Conservation (phyloP, 2,113 vertebrate species). For the Excalfactoria chinensis region DNA sequence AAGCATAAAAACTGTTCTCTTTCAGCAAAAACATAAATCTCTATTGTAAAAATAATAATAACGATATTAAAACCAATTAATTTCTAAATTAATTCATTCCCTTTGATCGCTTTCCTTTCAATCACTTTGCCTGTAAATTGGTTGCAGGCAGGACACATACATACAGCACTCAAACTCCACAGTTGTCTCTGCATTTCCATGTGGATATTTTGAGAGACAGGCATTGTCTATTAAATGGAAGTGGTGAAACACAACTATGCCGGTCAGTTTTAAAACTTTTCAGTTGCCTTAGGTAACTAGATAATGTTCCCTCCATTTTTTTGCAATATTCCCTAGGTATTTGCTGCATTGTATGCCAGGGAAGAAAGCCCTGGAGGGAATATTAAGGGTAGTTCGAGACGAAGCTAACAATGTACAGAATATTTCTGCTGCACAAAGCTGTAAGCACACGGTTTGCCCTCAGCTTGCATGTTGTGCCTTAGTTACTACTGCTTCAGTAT, state of each 20-base stretch:
- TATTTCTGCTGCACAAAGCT: constrained; percentile 29
- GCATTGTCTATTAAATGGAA: constrained; percentile 55
- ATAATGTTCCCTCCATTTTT: background rate
- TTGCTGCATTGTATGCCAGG: constrained; percentile 16
- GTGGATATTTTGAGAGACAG: constrained; percentile 47
- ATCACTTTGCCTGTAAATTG: constrained; percentile 53
- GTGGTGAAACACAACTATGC: constrained; percentile 41
- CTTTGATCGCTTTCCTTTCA: constrained; percentile 66
- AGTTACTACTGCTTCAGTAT: constrained; percentile 48
- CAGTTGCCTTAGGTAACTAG: constrained; percentile 66
- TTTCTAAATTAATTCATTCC: constrained; percentile 46
- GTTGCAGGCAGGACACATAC: constrained; percentile 42
- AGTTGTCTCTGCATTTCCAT: constrained; percentile 29
- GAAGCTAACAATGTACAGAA: constrained; percentile 56
- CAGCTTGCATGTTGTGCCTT: constrained; percentile 5
- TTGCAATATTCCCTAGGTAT: constrained; percentile 35
- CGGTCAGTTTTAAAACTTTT: constrained; percentile 57
- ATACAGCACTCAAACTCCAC: background rate
- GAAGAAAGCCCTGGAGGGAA: constrained; percentile 65
- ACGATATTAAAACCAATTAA: background rate
- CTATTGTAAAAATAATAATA: background rate
- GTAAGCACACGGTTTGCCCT: constrained; percentile 4
- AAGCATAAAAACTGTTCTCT: background rate
- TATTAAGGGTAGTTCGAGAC: constrained; percentile 28
- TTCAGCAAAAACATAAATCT: constrained; percentile 44